A percentile compares a stretch with the other conserved stretches of the same genome.
Evolutionary conservation across 2,888 invertebrate species (phyloP).

Genomic region (Metalampra italica): DNA sequence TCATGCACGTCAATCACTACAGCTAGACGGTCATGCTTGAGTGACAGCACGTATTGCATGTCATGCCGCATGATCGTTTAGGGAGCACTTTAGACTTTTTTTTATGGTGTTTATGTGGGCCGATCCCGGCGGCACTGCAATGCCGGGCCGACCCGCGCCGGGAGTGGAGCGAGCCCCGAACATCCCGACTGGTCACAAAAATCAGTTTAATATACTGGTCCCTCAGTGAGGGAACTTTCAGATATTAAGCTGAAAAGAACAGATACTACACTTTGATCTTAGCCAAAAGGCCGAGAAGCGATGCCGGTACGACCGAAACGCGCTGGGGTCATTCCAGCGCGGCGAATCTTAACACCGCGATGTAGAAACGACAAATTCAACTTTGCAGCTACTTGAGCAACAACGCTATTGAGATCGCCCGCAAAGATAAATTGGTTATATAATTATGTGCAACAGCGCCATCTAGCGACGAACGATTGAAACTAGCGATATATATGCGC

Average conservation of each 20-base stretch:
- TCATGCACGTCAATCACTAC: too few relatives aligned
- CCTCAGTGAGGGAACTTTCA: constrained; percentile 11
- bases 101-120: constrained; percentile 3
- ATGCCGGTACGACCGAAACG: background rate
- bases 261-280: constrained; percentile 12
- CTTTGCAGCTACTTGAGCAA: background rate
- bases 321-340: background rate
- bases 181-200: constrained; percentile 10
- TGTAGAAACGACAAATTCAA: background rate
- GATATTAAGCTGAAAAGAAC: constrained; percentile 10
- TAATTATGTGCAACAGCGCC: background rate
- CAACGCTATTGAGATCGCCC: background rate
- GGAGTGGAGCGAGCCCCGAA: constrained; percentile 12
- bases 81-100: too few relatives aligned
- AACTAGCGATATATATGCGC: too few relatives aligned
- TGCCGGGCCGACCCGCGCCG: constrained; percentile 14
- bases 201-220: constrained; percentile 15
- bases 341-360: constrained; percentile 1
- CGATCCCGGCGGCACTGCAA: constrained; percentile 14
- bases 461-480: background rate
- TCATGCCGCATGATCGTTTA: too few relatives aligned
- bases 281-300: constrained; percentile 11
- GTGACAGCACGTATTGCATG: too few relatives aligned
- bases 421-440: background rate
- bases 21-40: too few relatives aligned